Evolutionary conservation across 2,888 invertebrate species (phyloP).

Genomic region (Tenthredo scrophulariae): DNA sequence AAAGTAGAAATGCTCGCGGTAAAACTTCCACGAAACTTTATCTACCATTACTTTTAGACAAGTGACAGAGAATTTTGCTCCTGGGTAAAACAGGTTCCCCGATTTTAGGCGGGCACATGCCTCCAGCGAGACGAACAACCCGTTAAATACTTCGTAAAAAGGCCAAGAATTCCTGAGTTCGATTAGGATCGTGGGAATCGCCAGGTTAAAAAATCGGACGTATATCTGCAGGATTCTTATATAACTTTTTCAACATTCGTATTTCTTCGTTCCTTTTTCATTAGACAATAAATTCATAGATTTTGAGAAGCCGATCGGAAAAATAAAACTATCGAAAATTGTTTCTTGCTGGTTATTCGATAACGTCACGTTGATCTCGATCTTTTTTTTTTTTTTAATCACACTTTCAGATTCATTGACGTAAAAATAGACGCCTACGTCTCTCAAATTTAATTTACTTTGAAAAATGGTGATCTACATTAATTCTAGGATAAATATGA

Average conservation of each 20-base stretch:
- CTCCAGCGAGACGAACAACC: conserved; percentile 11
- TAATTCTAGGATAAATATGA: not conserved
- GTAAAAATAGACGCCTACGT: not conserved
- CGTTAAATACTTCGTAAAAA: conserved; percentile 49
- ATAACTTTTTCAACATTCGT: not conserved
- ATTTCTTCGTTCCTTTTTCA: not conserved
- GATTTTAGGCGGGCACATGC: conserved; percentile 26
- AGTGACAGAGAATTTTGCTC: conserved; percentile 39
- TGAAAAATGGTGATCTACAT: not conserved
- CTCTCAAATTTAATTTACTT: not conserved
- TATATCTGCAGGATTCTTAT: not conserved
- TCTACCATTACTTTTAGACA: not conserved
- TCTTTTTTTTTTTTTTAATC: not conserved
- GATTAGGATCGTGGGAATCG: conserved; percentile 49
- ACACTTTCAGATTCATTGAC: not conserved
- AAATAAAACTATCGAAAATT: no score
- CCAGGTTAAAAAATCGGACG: not conserved
- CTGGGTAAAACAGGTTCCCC: conserved; percentile 32
- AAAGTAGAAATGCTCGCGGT: not conserved
- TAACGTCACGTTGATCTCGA: not conserved
- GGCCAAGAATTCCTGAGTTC: conserved; percentile 4
- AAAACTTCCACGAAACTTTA: not conserved
- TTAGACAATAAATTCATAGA: not conserved
- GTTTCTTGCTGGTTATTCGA: no score
- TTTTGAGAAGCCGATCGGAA: not conserved